phyloP scores from a whole-genome alignment of 2,888 invertebrate species.

The Drosophila rubida region DNA sequence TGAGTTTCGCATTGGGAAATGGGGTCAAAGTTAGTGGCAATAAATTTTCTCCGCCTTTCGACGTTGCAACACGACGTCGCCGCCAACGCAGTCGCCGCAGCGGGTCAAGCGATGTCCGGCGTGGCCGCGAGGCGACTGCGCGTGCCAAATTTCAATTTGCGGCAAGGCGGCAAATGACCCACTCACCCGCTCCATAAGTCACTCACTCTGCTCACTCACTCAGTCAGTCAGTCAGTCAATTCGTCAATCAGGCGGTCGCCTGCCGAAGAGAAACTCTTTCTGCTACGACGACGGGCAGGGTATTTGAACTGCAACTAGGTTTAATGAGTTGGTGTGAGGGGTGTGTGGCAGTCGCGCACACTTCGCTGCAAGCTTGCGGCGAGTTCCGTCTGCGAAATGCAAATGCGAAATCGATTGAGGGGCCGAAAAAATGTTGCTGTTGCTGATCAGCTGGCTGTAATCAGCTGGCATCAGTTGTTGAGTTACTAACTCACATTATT shows the following conservation, averaged over 20 bases:
- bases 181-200: constrained; percentile 18
- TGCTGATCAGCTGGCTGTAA: constrained; percentile 35
- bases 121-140: constrained; percentile 25
- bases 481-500: constrained; percentile 56
- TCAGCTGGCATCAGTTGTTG: constrained; percentile 18
- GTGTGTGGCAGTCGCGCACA: too few relatives aligned
- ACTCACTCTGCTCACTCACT: constrained; percentile 22
- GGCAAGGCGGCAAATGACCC: constrained; percentile 12
- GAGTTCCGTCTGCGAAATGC: constrained; percentile 16
- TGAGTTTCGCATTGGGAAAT: constrained; percentile 2
- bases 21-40: constrained; percentile 28
- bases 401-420: constrained; percentile 13
- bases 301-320: not conserved
- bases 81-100: not conserved
- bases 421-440: constrained; percentile 1
- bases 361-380: too few relatives aligned
- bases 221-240: constrained; percentile 29
- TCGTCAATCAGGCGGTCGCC: constrained; percentile 2
- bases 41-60: constrained; percentile 6
- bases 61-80: constrained; percentile 11
- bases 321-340: too few relatives aligned
- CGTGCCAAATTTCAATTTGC: constrained; percentile 43
- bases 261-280: constrained; percentile 41
- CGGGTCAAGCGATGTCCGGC: constrained; percentile 42
- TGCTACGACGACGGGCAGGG: constrained; percentile 7